Percentiles rank a stretch among this genome's conserved stretches.
phyloP scores from a whole-genome alignment of 2,888 invertebrate genomes.

The Microplitis deprimator region DNA sequence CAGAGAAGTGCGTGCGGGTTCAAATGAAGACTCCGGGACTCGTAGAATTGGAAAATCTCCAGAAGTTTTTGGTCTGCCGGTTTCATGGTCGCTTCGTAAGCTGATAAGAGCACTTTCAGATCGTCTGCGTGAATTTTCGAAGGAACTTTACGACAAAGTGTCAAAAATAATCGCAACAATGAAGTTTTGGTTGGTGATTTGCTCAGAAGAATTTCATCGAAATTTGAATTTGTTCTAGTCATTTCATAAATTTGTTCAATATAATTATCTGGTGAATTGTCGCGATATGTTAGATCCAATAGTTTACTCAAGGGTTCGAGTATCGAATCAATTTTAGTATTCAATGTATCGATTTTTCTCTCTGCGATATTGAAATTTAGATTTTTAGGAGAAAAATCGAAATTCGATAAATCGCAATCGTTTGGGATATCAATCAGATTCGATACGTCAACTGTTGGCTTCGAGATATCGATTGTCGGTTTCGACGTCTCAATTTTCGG shows the following conservation, averaged over 20 bases:
- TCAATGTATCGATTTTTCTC: neutral
- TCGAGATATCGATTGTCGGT: constrained; percentile 12
- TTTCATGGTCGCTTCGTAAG: constrained; percentile 83
- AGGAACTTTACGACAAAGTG: constrained; percentile 81
- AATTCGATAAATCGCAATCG: too few species aligned
- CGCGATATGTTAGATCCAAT: constrained; percentile 74
- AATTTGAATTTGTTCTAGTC: constrained; percentile 84
- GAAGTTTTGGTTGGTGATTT: constrained; percentile 69
- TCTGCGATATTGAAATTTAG: too few species aligned
- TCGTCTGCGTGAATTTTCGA: constrained; percentile 46
- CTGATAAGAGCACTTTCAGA: constrained; percentile 77
- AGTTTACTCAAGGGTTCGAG: constrained; percentile 75
- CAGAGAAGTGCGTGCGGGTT: constrained; percentile 82
- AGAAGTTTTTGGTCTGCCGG: constrained; percentile 80
- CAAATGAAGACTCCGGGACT: constrained; percentile 75
- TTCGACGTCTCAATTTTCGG: neutral
- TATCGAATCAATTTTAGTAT: neutral
- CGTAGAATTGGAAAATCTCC: constrained; percentile 79
- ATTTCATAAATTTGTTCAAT: constrained; percentile 79
- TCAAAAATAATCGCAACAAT: constrained; percentile 78
- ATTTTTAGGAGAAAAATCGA: too few species aligned
- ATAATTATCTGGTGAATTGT: constrained; percentile 70
- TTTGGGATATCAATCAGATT: neutral
- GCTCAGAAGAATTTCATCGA: constrained; percentile 79
- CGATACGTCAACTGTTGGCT: constrained; percentile 71